Conservation (phyloP, 2,113 vertebrate species). For the Corvus moneduloides region DNA sequence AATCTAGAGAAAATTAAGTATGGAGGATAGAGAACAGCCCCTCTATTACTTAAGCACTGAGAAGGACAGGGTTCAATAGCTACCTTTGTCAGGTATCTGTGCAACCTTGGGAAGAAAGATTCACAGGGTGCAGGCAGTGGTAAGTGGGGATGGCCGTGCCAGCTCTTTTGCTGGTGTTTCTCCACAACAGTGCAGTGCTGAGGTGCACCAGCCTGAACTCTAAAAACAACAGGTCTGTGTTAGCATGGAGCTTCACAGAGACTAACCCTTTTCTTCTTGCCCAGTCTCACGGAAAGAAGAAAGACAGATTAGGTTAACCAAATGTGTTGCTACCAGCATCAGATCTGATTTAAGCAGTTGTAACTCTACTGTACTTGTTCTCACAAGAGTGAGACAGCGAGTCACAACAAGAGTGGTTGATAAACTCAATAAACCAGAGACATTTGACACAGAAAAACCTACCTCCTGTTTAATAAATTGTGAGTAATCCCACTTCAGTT, state of each 20-base stretch:
- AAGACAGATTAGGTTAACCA: neutral
- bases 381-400: neutral
- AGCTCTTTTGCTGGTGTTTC: neutral
- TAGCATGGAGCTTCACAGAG: neutral
- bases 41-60: neutral
- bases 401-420: neutral
- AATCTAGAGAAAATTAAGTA: neutral
- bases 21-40: neutral
- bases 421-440: neutral
- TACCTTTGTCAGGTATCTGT: neutral
- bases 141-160: fast-evolving
- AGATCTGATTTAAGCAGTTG: neutral
- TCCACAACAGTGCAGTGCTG: neutral
- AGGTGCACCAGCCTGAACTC: neutral
- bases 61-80: neutral
- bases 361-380: neutral
- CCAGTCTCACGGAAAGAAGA: neutral
- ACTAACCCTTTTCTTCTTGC: neutral
- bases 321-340: neutral
- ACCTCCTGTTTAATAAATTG: neutral
- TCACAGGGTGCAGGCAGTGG: no score
- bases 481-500: neutral
- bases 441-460: neutral
- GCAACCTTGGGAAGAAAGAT: neutral
- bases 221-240: neutral